phyloP scores from a whole-genome alignment of 2,888 invertebrate species.

The Gasteruption jaculator region DNA sequence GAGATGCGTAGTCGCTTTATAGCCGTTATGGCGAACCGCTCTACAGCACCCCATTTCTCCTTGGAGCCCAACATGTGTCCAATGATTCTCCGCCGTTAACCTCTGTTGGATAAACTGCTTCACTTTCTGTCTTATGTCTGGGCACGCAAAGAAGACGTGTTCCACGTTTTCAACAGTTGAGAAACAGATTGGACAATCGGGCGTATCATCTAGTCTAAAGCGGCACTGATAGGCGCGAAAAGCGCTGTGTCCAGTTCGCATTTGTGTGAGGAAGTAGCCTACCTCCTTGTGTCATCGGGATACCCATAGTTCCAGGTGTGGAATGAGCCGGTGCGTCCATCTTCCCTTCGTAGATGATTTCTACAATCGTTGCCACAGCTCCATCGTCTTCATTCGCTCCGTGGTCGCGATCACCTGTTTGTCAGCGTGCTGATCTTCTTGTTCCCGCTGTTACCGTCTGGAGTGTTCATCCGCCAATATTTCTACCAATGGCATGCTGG shows the following conservation, averaged over 20 bases:
- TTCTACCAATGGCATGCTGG: constrained; percentile 6
- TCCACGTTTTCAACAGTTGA: too few species aligned
- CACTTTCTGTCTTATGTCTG: too few species aligned
- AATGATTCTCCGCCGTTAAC: too few species aligned
- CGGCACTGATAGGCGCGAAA: too few species aligned
- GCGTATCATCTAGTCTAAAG: not conserved
- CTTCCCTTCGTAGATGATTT: constrained; percentile 15
- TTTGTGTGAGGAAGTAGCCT: constrained; percentile 12
- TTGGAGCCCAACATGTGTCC: too few species aligned
- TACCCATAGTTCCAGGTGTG: constrained; percentile 9
- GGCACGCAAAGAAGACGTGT: too few species aligned
- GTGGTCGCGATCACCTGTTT: constrained; percentile 13
- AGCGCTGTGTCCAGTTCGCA: constrained; percentile 11
- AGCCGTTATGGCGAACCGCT: too few species aligned
- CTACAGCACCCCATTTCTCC: too few species aligned
- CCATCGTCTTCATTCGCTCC: constrained; percentile 10
- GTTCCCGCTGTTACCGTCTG: constrained; percentile 4
- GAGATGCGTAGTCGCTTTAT: too few species aligned
- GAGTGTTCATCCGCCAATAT: constrained; percentile 7
- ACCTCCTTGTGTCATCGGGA: constrained; percentile 13
- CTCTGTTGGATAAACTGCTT: too few species aligned
- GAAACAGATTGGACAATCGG: constrained; percentile 1
- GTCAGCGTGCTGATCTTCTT: constrained; percentile 20
- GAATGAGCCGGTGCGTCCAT: constrained; percentile 11
- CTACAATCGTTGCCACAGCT: constrained; percentile 21